Evolutionary conservation across 2,797 vertebrate species (phyloP).

Genomic region (Schizopygopsis pylzovi): DNA sequence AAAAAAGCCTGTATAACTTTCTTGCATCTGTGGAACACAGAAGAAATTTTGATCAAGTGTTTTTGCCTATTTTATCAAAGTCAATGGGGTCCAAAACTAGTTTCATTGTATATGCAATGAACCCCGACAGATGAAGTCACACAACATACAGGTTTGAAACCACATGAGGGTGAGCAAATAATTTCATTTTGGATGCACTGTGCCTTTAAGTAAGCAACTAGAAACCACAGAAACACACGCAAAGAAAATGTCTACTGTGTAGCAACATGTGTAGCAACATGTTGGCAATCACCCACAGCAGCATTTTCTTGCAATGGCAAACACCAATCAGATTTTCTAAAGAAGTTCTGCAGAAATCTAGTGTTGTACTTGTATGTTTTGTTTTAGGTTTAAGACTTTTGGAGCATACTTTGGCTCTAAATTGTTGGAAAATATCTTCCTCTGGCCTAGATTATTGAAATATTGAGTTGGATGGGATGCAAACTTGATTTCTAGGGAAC

Average conservation of each 20-base stretch:
- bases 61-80: neutral
- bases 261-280: neutral
- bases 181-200: neutral
- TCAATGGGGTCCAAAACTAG: neutral
- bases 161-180: neutral
- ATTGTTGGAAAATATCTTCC: neutral
- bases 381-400: neutral
- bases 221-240: neutral
- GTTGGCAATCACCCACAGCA: neutral
- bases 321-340: neutral
- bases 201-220: neutral
- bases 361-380: neutral
- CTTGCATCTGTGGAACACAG: neutral
- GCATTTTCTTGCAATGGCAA: neutral
- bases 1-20: neutral
- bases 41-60: neutral
- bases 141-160: too few relatives aligned
- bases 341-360: neutral
- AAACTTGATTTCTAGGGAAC: neutral
- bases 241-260: too few relatives aligned
- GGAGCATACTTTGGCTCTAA: neutral
- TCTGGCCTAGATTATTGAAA: conserved; percentile 19
- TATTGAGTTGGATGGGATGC: neutral
- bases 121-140: neutral
- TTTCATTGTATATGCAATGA: neutral